These are phyloP conservation scores for Notodonta ziczac DNA, from an alignment of 2,888 invertebrate genomes.

Conservation along the genomic window DNA sequence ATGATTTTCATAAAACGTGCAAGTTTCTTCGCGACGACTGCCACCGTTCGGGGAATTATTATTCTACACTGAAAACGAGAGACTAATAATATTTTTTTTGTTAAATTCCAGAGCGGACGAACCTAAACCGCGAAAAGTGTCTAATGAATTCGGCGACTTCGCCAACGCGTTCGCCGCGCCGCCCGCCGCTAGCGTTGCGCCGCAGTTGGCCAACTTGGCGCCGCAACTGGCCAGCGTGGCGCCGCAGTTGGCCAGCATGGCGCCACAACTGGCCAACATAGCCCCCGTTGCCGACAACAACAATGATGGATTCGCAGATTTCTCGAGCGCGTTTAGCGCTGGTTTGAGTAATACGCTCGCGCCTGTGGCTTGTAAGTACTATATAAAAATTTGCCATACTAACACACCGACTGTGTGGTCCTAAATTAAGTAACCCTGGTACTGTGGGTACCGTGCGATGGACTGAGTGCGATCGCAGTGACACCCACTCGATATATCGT, in stretches of 20 bases:
- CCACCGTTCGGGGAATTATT: too few species aligned
- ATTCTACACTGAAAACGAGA: too few species aligned
- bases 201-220: constrained; percentile 19
- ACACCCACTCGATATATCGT: too few species aligned
- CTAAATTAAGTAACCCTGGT: too few species aligned
- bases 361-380: background rate
- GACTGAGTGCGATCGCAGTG: too few species aligned
- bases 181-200: constrained; percentile 16
- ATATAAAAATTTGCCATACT: too few species aligned
- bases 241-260: constrained; percentile 22
- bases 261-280: constrained; percentile 19
- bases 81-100: too few species aligned
- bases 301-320: constrained; percentile 92
- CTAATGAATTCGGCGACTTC: constrained; percentile 91
- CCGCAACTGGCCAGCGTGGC: constrained; percentile 4
- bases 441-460: too few species aligned
- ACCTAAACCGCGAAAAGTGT: constrained; percentile 33
- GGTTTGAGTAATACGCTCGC: constrained; percentile 2
- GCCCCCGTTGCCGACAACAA: constrained; percentile 22
- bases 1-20: too few species aligned
- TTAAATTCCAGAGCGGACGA: constrained; percentile 68
- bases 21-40: too few species aligned
- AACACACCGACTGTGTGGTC: too few species aligned
- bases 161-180: constrained; percentile 86
- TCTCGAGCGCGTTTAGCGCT: constrained; percentile 87